Conservation (phyloP, 2,113 vertebrate species). For the Datnioides undecimradiatus region DNA sequence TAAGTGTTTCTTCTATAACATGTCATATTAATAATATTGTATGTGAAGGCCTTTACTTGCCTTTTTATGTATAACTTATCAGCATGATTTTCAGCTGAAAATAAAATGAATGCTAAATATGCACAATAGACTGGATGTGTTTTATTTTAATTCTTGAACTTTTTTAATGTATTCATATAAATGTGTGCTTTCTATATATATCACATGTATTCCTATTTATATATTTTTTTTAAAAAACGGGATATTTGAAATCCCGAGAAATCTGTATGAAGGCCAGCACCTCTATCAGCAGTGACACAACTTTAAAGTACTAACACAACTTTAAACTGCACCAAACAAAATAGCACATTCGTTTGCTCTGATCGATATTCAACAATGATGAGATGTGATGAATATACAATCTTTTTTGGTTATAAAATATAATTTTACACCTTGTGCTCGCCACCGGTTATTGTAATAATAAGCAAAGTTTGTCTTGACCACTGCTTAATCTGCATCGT, state of each 20-base stretch:
- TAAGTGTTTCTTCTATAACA: slow-evolving; percentile 65
- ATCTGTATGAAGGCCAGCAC: not conserved
- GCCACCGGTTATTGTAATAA: not conserved
- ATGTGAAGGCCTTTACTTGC: slow-evolving; percentile 58
- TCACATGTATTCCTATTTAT: no score
- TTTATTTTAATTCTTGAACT: not conserved
- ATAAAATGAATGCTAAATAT: slow-evolving; percentile 70
- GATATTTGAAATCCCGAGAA: no score
- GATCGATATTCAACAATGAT: not conserved
- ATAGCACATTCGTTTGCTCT: not conserved
- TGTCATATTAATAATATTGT: slow-evolving; percentile 69
- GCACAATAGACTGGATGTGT: slow-evolving; percentile 25
- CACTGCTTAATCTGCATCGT: not conserved
- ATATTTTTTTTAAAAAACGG: not conserved
- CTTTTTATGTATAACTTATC: slow-evolving; percentile 64
- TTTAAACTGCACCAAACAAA: not conserved
- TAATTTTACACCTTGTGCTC: no score
- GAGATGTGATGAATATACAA: no score
- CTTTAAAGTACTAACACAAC: not conserved
- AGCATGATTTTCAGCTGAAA: slow-evolving; percentile 79
- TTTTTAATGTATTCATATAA: not conserved
- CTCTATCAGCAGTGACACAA: not conserved
- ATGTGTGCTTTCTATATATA: no score
- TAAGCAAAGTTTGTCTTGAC: no score
- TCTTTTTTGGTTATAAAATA: not conserved